These are phyloP conservation scores for Neodontobutis hainanensis DNA, from an alignment of 2,113 vertebrate species.

Conservation along the genomic window DNA sequence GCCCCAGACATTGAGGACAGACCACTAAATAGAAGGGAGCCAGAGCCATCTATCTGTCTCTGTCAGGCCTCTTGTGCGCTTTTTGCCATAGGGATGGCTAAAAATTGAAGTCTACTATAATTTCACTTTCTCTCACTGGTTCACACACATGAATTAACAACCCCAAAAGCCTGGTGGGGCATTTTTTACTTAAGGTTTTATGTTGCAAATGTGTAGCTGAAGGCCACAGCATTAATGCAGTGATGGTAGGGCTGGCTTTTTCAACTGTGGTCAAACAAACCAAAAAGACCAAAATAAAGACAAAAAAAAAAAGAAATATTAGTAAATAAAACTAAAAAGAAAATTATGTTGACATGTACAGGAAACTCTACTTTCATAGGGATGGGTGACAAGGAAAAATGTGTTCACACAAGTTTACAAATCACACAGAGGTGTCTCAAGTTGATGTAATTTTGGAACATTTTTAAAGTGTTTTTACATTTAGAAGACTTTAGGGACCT, in stretches of 20 bases:
- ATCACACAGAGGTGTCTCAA: neutral
- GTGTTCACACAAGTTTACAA: neutral
- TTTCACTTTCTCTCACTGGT: constrained; percentile 27
- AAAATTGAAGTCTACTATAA: constrained; percentile 14
- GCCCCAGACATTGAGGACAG: constrained; percentile 53
- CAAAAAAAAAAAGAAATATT: too few species aligned
- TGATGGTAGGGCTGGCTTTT: neutral
- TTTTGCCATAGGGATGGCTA: constrained; percentile 23
- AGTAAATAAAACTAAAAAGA: too few species aligned
- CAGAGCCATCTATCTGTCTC: constrained; percentile 61
- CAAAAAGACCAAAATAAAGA: too few species aligned
- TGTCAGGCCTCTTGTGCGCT: constrained; percentile 30
- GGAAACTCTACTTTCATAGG: neutral
- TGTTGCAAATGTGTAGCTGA: constrained; percentile 12
- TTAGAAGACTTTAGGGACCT: neutral
- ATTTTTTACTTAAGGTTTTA: neutral
- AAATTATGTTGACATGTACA: neutral
- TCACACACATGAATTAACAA: neutral
- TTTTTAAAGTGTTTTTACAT: neutral
- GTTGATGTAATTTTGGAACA: constrained; percentile 2
- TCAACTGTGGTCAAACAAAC: neutral
- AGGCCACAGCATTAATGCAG: constrained; percentile 17
- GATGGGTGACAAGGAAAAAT: neutral
- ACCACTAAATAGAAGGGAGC: constrained; percentile 62
- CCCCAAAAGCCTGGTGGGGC: constrained; percentile 1